phyloP scores from a whole-genome alignment of 1,140 invertebrate species.

The Geopemphigus sp. region DNA sequence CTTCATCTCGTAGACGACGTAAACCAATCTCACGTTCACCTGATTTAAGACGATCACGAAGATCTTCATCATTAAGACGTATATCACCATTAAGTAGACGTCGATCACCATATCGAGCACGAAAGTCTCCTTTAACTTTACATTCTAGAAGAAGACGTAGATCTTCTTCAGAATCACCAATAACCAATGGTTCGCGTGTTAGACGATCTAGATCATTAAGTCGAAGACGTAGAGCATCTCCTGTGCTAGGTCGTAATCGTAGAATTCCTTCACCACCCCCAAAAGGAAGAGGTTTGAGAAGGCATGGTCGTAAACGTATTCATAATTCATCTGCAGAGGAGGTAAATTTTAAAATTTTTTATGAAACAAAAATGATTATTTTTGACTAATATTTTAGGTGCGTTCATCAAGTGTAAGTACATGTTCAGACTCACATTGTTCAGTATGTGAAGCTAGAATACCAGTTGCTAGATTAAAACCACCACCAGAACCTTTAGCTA shows the following conservation, averaged over 20 bases:
- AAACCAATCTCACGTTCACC: slow-evolving; percentile 55
- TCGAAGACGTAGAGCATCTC: slow-evolving; percentile 47
- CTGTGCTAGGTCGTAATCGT: slow-evolving; percentile 24
- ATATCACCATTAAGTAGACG: slow-evolving; percentile 42
- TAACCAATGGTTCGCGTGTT: slow-evolving; percentile 33
- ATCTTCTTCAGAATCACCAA: slow-evolving; percentile 30
- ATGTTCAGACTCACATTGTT: slow-evolving; percentile 75
- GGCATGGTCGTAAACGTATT: slow-evolving; percentile 41
- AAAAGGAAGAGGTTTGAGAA: slow-evolving; percentile 22
- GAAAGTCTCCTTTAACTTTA: slow-evolving; percentile 53
- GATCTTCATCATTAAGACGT: slow-evolving; percentile 52
- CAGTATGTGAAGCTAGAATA: slow-evolving; percentile 64
- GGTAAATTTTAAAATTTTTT: slow-evolving; percentile 24
- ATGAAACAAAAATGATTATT: neutral
- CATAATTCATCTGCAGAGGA: slow-evolving; percentile 29
- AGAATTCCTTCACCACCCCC: slow-evolving; percentile 33
- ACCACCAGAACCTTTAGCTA: slow-evolving; percentile 50
- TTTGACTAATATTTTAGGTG: slow-evolving; percentile 26
- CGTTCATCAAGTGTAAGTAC: slow-evolving; percentile 69
- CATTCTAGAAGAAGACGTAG: slow-evolving; percentile 45
- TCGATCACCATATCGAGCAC: slow-evolving; percentile 47
- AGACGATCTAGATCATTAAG: slow-evolving; percentile 46
- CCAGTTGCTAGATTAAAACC: slow-evolving; percentile 55
- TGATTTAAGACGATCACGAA: slow-evolving; percentile 37
- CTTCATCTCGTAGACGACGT: slow-evolving; percentile 52